Conservation (phyloP, 2,888 invertebrate species). For the Diploptera punctata region DNA sequence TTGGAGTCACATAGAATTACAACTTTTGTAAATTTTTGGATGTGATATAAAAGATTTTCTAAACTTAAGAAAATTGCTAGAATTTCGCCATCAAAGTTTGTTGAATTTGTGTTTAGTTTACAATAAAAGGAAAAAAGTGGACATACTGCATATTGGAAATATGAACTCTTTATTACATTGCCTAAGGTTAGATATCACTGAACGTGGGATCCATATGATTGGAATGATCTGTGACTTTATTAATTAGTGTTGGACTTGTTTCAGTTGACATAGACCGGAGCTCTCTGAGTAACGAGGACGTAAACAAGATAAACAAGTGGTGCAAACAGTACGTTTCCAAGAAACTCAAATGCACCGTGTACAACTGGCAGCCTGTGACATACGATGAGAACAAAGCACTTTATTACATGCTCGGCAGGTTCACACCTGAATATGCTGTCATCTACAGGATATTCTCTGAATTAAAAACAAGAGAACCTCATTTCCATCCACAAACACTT, state of each 20-base stretch:
- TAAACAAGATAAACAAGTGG: constrained; percentile 55
- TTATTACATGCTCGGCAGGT: constrained; percentile 74
- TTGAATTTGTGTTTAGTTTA: not conserved
- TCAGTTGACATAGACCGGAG: constrained; percentile 44
- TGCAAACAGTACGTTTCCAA: constrained; percentile 62
- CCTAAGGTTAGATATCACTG: too few relatives aligned
- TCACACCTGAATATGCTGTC: constrained; percentile 78
- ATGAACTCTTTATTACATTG: too few relatives aligned
- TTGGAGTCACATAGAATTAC: too few relatives aligned
- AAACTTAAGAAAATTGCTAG: too few relatives aligned
- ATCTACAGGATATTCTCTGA: constrained; percentile 75
- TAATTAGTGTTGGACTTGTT: constrained; percentile 33
- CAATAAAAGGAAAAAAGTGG: not conserved
- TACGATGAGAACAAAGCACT: constrained; percentile 70
- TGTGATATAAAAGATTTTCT: too few relatives aligned
- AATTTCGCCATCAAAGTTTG: too few relatives aligned
- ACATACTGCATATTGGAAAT: too few relatives aligned
- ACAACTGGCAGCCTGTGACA: constrained; percentile 76
- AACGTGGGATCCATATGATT: too few relatives aligned
- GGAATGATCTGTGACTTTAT: too few relatives aligned
- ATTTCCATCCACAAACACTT: constrained; percentile 76
- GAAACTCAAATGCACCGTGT: constrained; percentile 65
- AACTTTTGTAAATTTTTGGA: too few relatives aligned
- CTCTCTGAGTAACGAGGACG: constrained; percentile 44
- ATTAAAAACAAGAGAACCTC: constrained; percentile 66